phyloP scores from a whole-genome alignment of 2,113 vertebrate genomes.

The Nannospalax galili region DNA sequence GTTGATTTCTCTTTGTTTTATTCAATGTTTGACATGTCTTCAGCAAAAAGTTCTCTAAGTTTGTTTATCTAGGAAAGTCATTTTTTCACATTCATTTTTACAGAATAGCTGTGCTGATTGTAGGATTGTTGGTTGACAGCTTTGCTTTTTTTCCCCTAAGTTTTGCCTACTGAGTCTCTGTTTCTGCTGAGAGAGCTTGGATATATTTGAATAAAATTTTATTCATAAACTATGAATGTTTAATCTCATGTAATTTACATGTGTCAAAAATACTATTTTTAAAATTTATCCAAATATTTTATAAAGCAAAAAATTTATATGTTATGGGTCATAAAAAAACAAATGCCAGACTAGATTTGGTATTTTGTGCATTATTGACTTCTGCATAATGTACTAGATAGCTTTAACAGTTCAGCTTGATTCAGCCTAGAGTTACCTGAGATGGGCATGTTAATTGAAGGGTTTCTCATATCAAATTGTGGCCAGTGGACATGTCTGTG shows the following conservation, averaged over 20 bases:
- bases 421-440: background rate
- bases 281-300: background rate
- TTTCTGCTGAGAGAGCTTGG: background rate
- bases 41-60: background rate
- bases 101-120: background rate
- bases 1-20: background rate
- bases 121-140: background rate
- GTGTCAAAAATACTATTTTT: background rate
- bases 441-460: background rate
- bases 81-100: background rate
- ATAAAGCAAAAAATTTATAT: background rate
- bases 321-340: background rate
- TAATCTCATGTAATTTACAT: conserved; percentile 5
- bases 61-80: background rate
- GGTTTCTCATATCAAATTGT: background rate
- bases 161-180: background rate
- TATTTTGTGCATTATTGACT: background rate
- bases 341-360: background rate
- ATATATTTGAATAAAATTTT: background rate
- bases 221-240: background rate
- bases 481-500: background rate
- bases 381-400: background rate
- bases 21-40: background rate
- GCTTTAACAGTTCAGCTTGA: background rate
- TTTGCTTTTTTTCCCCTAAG: background rate